Evolutionary conservation across 2,797 vertebrate genomes (phyloP), one percentile per base, ranked within the genome.

Genomic region (Agapornis canus): DNA sequence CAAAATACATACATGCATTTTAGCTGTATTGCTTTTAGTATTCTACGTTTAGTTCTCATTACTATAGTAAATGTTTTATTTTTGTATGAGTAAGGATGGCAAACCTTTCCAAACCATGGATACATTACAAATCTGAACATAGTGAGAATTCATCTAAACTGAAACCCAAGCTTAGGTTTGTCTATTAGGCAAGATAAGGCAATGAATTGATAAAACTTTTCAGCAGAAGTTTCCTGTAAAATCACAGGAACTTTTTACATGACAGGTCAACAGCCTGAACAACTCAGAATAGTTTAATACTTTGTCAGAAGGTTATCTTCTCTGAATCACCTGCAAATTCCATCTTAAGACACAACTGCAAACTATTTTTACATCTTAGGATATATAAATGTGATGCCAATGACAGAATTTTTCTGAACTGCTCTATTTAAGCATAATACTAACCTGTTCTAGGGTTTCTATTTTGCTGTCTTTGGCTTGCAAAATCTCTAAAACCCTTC

Each of bases 401-500:
- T 22, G 14, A 87, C 5, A 95, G 66, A 45, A 90, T 12, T 43
- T 84, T 68, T 85, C n/a, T 59, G 80, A 59, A 57, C 18, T 59
- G 40, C 4, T 86, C 11, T 49, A 47, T 89, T 94, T 75, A 94
- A 92, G 71, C 29, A 49, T 35, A 91, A 94, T 66, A 98, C 97
- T 10, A 98, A 99, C 99, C 99, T 99, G 97, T 89, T 99, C 98
- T 86, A 99, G 95, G 89, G 98, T 98, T 94, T 99, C 98, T 97
- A 99, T 99, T 96, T 95, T 98, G 95, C 95, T 96, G 97, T 99
- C 99, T 97, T 99, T 99, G 66, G 96, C 97, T 98, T 99, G 98
- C 64, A 99, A 98, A 96, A 99, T 99, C 97, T 99, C 98, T 97
- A 99, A 97, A 96, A 99, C 97, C 94, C 98, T 99, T 95, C 99